phyloP scores from a whole-genome alignment of 2,888 invertebrate species.

The Eupithecia exiguata region DNA sequence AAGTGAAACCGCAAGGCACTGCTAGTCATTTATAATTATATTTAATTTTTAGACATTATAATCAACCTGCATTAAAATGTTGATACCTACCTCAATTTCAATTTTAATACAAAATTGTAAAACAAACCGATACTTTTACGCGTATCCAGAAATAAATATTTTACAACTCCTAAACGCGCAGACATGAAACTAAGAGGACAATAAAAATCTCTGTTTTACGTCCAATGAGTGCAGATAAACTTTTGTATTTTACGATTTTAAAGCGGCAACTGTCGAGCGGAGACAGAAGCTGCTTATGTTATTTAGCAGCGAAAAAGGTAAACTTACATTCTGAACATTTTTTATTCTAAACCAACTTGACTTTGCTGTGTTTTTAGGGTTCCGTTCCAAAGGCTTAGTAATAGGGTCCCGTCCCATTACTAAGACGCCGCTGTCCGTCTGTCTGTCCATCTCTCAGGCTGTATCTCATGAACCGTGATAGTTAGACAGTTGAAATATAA shows the following conservation, averaged over 20 bases:
- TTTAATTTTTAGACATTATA: too few relatives aligned
- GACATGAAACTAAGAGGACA: conserved; percentile 34
- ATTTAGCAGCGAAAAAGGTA: neutral
- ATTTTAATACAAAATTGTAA: conserved; percentile 3
- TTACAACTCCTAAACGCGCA: conserved; percentile 27
- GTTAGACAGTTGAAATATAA: too few relatives aligned
- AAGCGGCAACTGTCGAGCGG: conserved; percentile 22
- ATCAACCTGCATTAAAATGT: too few relatives aligned
- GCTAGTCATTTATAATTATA: too few relatives aligned
- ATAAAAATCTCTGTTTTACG: conserved; percentile 47
- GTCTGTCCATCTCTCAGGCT: too few relatives aligned
- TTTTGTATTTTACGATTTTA: conserved; percentile 43
- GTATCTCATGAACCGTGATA: too few relatives aligned
- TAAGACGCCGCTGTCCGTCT: too few relatives aligned
- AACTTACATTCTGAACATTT: neutral
- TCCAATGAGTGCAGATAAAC: conserved; percentile 42
- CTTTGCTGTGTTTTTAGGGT: too few relatives aligned
- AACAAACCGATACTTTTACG: neutral
- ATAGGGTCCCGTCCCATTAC: too few relatives aligned
- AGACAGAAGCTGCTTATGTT: conserved; percentile 12
- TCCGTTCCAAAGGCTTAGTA: too few relatives aligned
- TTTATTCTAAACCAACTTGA: neutral
- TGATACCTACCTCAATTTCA: neutral
- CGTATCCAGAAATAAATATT: conserved; percentile 34
- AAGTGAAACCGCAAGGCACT: too few relatives aligned